Evolutionary conservation across 2,888 invertebrate genomes (phyloP).

Genomic region (Euplagia quadripunctaria): DNA sequence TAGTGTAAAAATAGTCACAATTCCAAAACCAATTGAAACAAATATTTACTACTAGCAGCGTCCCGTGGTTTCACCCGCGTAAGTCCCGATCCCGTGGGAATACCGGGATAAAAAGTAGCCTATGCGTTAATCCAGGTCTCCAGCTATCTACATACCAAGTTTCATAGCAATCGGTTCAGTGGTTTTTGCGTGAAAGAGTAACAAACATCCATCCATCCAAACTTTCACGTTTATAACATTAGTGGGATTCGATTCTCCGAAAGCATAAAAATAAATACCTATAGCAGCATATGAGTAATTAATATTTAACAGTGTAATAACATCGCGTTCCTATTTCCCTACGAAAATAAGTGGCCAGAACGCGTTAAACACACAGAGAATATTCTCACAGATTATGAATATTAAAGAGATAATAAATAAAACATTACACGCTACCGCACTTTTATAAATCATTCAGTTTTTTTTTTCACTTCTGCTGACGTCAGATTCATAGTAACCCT

Average conservation of each 20-base stretch:
- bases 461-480: conserved; percentile 16
- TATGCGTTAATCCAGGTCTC: too few species aligned
- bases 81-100: too few species aligned
- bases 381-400: conserved; percentile 53
- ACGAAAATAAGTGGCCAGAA: conserved; percentile 22
- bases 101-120: too few species aligned
- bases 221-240: too few species aligned
- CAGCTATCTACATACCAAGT: too few species aligned
- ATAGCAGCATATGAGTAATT: conserved; percentile 10
- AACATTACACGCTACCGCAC: conserved; percentile 43
- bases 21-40: not conserved
- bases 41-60: too few species aligned
- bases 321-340: conserved; percentile 20
- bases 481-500: conserved; percentile 2
- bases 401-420: conserved; percentile 41
- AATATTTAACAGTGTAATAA: conserved; percentile 18
- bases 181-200: too few species aligned
- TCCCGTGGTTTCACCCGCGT: too few species aligned
- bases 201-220: too few species aligned
- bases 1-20: not conserved
- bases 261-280: not conserved
- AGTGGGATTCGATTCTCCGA: too few species aligned
- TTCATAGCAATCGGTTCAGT: too few species aligned
- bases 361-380: conserved; percentile 27
- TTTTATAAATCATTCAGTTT: conserved; percentile 24